Evolutionary conservation across 2,888 invertebrate genomes (phyloP), one percentile per base, ranked within the genome.

Genomic region (Drosophila phalerata): DNA sequence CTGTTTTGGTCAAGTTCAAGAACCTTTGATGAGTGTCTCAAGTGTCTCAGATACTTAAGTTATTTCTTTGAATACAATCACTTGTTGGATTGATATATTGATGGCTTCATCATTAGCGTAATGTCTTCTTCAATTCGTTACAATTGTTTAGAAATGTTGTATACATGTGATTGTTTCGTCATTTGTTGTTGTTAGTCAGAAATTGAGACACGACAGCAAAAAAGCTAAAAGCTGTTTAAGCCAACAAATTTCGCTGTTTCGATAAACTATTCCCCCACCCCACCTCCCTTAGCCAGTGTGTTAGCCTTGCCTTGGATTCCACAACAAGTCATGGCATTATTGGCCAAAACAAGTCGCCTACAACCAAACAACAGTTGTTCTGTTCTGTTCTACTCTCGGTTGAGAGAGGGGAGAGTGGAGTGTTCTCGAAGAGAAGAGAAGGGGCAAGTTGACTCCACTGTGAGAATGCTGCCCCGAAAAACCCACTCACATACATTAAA

Each of bases 291-390:
- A 47, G 49, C 28, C 37, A 34, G 48, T 63, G 62, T 40, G 37
- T 58, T 58, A 69, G 73, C 86, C 82, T 82, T 83, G 83, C 83
- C 83, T 83, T 83, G 83, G 83, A 73, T 77, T 77, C 76, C 77
- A 77, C 76, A 85, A 86, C 86, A 84, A 86, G 84, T 84, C 86
- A 84, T 84, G 81, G 77, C 81, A 86, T 74, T 79, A 79, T 81
- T 84, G 84, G 84, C 84, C 84, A 84, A 84, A 84, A 86, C 84
- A 81, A 84, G 86, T 86, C 84, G 87, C 84, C 84, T 84, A 84
- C 83, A 69, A 79, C 56, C 68, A 69, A 74, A 63, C 72, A 65
- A 68, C 75, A 57, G 52, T 57, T 72, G 66, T 74, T 68, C 62
- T 45, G 37, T 45, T 43, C 25, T 52, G 47, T 30, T 53, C 61